Evolutionary conservation across 2,888 invertebrate genomes (phyloP).

Genomic region (Ernsta delagoae): DNA sequence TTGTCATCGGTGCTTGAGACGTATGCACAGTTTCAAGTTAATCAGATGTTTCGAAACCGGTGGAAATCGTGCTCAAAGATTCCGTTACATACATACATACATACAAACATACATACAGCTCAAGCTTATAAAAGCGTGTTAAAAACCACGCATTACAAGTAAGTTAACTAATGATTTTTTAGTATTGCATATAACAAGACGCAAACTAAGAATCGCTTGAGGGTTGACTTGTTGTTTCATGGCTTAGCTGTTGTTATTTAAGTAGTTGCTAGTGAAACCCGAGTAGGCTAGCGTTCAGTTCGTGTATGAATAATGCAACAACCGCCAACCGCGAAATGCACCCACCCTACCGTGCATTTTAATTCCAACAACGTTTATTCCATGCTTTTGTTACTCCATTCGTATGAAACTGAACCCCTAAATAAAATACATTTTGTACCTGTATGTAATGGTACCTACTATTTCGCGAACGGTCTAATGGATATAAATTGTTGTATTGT

Average conservation of each 20-base stretch:
- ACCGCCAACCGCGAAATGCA: slow-evolving; percentile 1
- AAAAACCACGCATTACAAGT: too few relatives aligned
- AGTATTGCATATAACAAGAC: neutral
- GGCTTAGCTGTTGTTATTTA: neutral
- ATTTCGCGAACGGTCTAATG: neutral
- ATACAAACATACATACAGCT: too few relatives aligned
- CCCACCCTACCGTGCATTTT: neutral
- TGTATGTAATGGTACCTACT: neutral
- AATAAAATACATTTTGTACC: slow-evolving; percentile 4
- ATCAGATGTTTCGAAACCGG: too few relatives aligned
- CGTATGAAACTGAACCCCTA: slow-evolving; percentile 1
- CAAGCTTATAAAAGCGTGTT: too few relatives aligned
- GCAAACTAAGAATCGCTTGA: neutral
- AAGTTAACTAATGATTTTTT: too few relatives aligned
- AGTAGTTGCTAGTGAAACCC: neutral
- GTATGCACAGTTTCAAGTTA: too few relatives aligned
- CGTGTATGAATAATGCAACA: neutral
- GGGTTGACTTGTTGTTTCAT: neutral
- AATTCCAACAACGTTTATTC: slow-evolving; percentile 1
- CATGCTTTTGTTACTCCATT: slow-evolving; percentile 4
- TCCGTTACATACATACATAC: too few relatives aligned
- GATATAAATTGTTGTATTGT: neutral
- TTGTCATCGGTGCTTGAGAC: too few relatives aligned
- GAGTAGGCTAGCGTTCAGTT: neutral
- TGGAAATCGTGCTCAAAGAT: too few relatives aligned